Base-by-base conservation (phyloP, 2,113 vertebrate species). In the Poeciliopsis turrubarensis region DNA sequence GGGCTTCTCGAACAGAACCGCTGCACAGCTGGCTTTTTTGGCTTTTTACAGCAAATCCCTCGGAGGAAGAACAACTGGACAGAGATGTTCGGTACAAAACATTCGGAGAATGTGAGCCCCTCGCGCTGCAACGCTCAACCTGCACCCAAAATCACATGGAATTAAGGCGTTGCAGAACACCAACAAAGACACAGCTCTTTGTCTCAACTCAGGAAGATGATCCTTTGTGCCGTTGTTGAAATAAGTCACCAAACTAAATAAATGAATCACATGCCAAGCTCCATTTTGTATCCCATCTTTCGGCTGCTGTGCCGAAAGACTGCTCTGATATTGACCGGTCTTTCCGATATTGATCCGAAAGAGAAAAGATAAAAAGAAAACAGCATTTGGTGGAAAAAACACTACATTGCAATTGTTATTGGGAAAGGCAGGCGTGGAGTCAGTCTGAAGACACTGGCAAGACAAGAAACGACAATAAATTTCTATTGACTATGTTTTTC, bases 21-120 rank as follows among this genome's bases (percentile, higher is more conserved):
- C 66, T 67, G 34, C 39, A 70, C 83, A 90, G 86, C 85, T 89
- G 89, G 76, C 25, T 27, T 72, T 68, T 68, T 34, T 89, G 89
- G 76, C 25, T 27, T 72, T 68, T 68, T 31, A 66, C 73, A 57
- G 32, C 27, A 44, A 69, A 47, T 44, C 26, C 8, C 27, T 32
- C 25, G 57, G 57, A 72, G 65, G 68, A 77, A 25, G 30, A 81
- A 79, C 73, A 79, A 80, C 80, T 72, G 34, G 44, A 70, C 19
- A 7, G 19, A 15, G 25, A 41, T 77, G 31, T 65, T 31, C 19
- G 69, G 63, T 37, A 79, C 66, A 84, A 75, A 8, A 64, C 27
- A 32, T 64, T 39, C 57, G 17, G 51, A 66, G 31, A 78, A 73
- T 72, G 30, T 69, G 51, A 83, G 54, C 2, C 29, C 69, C 25